Percentiles rank a stretch among this genome's conserved stretches.
Conservation (phyloP, 2,888 invertebrate species). For the Caenorhabditis zanzibari region DNA sequence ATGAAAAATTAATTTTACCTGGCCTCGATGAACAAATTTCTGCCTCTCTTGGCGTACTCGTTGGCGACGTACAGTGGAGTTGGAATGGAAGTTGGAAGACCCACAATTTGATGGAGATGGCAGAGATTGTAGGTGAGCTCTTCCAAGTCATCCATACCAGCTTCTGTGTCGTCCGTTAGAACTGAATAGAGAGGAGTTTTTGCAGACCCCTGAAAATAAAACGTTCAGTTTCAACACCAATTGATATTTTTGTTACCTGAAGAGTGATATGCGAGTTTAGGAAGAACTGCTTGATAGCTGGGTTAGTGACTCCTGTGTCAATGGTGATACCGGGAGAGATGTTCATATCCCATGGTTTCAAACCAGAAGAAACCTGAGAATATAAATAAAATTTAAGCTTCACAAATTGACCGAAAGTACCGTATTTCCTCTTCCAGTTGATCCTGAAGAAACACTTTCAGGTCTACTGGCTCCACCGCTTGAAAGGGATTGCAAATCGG, state of each 20-base stretch:
- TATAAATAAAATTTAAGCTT: neutral
- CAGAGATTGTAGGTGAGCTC: constrained; percentile 74
- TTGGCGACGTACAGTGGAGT: constrained; percentile 78
- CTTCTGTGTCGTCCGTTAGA: constrained; percentile 71
- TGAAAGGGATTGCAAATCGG: neutral
- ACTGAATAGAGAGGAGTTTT: constrained; percentile 80
- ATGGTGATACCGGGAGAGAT: constrained; percentile 76
- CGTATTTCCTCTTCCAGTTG: neutral
- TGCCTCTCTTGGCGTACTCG: constrained; percentile 77
- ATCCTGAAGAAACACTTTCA: neutral
- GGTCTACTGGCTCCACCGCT: neutral
- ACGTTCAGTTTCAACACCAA: neutral
- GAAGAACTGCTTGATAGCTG: constrained; percentile 77
- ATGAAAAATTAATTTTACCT: constrained; percentile 21
- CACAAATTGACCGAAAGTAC: neutral
- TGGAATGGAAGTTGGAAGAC: constrained; percentile 75
- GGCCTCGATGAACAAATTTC: constrained; percentile 39
- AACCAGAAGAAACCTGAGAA: neutral
- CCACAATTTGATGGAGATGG: constrained; percentile 79
- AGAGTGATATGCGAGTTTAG: constrained; percentile 77
- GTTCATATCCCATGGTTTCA: constrained; percentile 69
- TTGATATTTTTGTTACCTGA: neutral
- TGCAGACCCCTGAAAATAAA: constrained; percentile 77
- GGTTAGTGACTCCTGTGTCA: constrained; percentile 73
- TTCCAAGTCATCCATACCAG: constrained; percentile 72